Evolutionary conservation across 2,888 invertebrate species (phyloP).

Genomic region (Conomelus anceps): DNA sequence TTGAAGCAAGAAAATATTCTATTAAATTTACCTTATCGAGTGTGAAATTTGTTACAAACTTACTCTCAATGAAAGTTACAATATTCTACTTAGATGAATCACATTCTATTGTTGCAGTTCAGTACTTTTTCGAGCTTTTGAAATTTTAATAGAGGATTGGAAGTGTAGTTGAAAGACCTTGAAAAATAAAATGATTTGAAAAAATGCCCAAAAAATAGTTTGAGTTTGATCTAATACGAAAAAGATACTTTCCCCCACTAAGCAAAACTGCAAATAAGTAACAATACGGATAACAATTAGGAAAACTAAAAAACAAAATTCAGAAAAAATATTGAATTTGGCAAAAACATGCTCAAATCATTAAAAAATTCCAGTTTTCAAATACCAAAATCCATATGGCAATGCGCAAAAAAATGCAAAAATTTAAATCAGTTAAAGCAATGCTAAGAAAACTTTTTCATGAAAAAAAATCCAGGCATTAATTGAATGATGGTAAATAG

Average conservation of each 20-base stretch:
- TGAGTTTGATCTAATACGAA: too few relatives aligned
- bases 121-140: too few relatives aligned
- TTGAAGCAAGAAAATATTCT: too few relatives aligned
- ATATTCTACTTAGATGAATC: too few relatives aligned
- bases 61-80: too few relatives aligned
- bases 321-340: neutral
- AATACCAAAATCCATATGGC: neutral
- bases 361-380: neutral
- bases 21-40: too few relatives aligned
- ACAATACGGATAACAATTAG: neutral
- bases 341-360: neutral
- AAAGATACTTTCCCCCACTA: neutral
- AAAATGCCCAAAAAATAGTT: too few relatives aligned
- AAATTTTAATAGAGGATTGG: too few relatives aligned
- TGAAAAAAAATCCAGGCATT: neutral
- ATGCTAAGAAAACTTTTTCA: neutral
- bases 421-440: neutral
- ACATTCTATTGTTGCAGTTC: too few relatives aligned
- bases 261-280: neutral
- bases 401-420: neutral
- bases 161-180: too few relatives aligned
- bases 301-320: neutral
- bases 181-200: too few relatives aligned
- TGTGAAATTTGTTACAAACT: too few relatives aligned
- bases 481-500: neutral